Evolutionary conservation across 2,113 vertebrate genomes (phyloP), one percentile per base, ranked within the genome.

Genomic region (Girardinichthys multiradiatus): DNA sequence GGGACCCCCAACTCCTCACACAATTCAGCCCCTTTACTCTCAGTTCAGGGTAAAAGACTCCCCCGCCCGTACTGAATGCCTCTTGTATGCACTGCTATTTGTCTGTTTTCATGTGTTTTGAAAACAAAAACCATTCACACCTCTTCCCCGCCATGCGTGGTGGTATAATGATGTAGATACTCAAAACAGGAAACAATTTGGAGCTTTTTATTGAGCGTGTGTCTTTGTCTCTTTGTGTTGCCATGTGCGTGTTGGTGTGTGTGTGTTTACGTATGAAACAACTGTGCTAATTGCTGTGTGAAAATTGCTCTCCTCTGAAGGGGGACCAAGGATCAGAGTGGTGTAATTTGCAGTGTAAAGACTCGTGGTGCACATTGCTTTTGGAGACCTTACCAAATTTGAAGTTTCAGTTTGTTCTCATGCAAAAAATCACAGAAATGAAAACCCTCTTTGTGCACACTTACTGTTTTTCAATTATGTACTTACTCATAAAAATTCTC

Each of bases 51-150:
- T 85, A 80, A 87, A 89, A 87, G 77, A 83, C 84, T 77, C 83
- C 81, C 83, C 82, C 83, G 57, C 86, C 77, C 64, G 77, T 0
- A 35, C 72, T 90, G 89, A 91, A 89, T 86, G 85, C 79, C 86
- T 88, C 86, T 90, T 91, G 89, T 91, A 33, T 87, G 82, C 83
- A 39, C 87, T 70, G 75, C 86, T 87, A 90, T 90, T 91, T 91
- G 90, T 92, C 82, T 92, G 86, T 92, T 91, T 92, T 87, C 79
- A 77, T 83, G 86, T 90, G 87, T 92, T 90, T 91, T 90, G 89
- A 90, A 87, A 92, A 91, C 90, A 92, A 76, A 88, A 87, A 83
- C 89, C 86, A 94, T 91, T 92, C 91, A 91, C 88, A 91, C 84
- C 82, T 89, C 90, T 86, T 39, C 72, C 85, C 69, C 72, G 79